These are phyloP conservation scores for Eulemur rufifrons DNA, from an alignment of 2,113 vertebrate species.

Conservation along the genomic window DNA sequence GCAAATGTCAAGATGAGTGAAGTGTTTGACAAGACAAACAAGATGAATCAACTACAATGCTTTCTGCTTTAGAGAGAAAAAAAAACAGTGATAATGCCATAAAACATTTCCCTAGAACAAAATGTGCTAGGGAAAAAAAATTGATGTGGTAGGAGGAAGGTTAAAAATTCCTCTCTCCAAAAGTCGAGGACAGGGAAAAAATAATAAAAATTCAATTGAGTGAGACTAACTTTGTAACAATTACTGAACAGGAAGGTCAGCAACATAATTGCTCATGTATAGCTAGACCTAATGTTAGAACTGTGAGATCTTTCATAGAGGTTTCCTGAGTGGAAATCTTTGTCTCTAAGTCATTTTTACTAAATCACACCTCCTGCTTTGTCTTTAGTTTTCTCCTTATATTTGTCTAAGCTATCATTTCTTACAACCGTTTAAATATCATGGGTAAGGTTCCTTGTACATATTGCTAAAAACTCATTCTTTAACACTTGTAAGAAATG, in stretches of 20 bases:
- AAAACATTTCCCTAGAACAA: conserved; percentile 57
- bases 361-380: background rate
- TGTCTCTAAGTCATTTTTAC: conserved; percentile 18
- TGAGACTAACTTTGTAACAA: conserved; percentile 67
- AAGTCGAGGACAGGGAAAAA: conserved; percentile 67
- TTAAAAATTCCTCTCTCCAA: conserved; percentile 49
- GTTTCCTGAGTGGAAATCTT: conserved; percentile 4
- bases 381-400: conserved; percentile 14
- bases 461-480: background rate
- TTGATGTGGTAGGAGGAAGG: background rate
- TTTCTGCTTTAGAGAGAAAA: conserved; percentile 55
- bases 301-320: background rate
- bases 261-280: conserved; percentile 48
- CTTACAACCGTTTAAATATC: background rate
- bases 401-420: conserved; percentile 17
- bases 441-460: background rate
- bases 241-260: conserved; percentile 57
- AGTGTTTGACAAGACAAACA: conserved; percentile 66
- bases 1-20: conserved; percentile 70
- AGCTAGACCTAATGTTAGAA: conserved; percentile 32
- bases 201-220: conserved; percentile 73
- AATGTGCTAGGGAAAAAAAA: conserved; percentile 39
- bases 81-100: background rate
- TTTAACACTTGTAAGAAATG: background rate
- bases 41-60: conserved; percentile 57